Evolutionary conservation across 2,888 invertebrate species (phyloP).

Genomic region (Morpho deidamia): DNA sequence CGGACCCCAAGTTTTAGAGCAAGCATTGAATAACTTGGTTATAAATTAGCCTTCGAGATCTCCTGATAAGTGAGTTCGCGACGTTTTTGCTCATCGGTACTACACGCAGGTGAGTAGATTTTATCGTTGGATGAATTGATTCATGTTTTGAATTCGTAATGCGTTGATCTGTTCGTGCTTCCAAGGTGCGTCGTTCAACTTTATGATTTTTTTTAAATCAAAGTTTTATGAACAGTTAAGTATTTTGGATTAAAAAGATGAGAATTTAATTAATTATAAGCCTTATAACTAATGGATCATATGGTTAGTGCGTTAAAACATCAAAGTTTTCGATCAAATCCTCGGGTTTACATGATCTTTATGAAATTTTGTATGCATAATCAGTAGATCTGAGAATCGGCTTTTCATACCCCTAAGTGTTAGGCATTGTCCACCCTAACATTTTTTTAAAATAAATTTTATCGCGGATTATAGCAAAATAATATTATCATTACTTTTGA

Average conservation of each 20-base stretch:
- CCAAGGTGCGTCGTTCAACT: slow-evolving; percentile 6
- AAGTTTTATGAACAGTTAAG: background rate
- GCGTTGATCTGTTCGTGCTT: slow-evolving; percentile 11
- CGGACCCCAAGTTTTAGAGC: slow-evolving; percentile 43
- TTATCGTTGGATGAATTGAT: slow-evolving; percentile 69
- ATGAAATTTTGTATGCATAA: too few relatives aligned
- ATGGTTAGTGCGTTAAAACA: too few relatives aligned
- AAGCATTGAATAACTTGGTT: slow-evolving; percentile 70
- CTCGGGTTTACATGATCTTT: too few relatives aligned
- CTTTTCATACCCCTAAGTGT: too few relatives aligned
- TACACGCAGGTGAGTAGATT: slow-evolving; percentile 64
- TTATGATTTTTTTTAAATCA: slow-evolving; percentile 12
- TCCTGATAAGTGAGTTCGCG: slow-evolving; percentile 63
- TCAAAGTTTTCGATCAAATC: too few relatives aligned
- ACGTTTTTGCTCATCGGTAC: slow-evolving; percentile 54
- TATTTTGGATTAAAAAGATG: background rate
- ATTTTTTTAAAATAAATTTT: too few relatives aligned
- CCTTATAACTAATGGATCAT: too few relatives aligned
- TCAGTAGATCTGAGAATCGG: too few relatives aligned
- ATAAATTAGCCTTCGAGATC: slow-evolving; percentile 70
- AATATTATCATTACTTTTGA: too few relatives aligned
- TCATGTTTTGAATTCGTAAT: slow-evolving; percentile 61
- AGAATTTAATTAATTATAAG: too few relatives aligned
- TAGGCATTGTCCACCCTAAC: too few relatives aligned
- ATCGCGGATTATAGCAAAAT: too few relatives aligned